Conservation (phyloP, 2,888 invertebrate species). For the Cerastis rubricosa region DNA sequence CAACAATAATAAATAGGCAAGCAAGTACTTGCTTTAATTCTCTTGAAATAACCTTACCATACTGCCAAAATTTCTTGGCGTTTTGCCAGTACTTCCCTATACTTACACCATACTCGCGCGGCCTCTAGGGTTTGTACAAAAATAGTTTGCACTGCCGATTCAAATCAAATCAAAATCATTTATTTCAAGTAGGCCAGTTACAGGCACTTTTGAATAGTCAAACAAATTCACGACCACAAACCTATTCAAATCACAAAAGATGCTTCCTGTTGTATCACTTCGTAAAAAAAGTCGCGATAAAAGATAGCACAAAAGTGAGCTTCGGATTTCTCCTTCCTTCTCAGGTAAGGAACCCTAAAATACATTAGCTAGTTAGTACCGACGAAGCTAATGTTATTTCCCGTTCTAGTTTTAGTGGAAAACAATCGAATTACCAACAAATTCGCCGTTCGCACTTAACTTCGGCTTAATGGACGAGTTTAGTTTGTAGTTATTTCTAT, state of each 20-base stretch:
- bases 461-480: constrained; percentile 51
- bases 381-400: constrained; percentile 48
- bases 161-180: no score
- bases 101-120: constrained; percentile 11
- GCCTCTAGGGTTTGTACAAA: no score
- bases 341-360: constrained; percentile 1
- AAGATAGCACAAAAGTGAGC: background rate
- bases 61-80: constrained; percentile 43
- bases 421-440: constrained; percentile 58
- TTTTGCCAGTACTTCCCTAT: constrained; percentile 26
- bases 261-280: no score
- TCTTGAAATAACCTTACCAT: constrained; percentile 28
- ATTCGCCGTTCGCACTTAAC: constrained; percentile 56
- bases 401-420: constrained; percentile 47
- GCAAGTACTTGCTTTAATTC: constrained; percentile 19
- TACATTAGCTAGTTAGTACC: constrained; percentile 34
- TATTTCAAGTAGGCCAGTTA: no score
- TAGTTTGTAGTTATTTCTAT: constrained; percentile 35
- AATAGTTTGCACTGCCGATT: no score
- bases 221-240: no score
- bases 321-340: background rate
- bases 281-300: background rate
- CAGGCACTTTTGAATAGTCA: no score
- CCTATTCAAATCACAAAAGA: no score
- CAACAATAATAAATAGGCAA: background rate